phyloP scores from a whole-genome alignment of 2,797 vertebrate species.

The Gobio occitaniae region DNA sequence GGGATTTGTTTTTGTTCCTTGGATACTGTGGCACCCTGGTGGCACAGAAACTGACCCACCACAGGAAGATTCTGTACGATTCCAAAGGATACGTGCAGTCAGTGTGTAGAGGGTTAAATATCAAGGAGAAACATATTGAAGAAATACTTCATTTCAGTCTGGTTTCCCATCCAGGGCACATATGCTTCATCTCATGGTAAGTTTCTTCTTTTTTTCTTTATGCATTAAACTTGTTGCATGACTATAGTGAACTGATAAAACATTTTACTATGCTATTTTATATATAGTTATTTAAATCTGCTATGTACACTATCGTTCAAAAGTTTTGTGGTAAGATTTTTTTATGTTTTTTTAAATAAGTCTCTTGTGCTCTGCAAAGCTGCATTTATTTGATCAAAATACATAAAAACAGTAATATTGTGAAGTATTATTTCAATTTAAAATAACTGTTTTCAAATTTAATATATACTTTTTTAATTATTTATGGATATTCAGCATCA shows the following conservation, averaged over 20 bases:
- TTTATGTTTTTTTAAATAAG: neutral
- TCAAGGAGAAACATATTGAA: slow-evolving; percentile 15
- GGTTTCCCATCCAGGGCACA: neutral
- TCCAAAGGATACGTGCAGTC: slow-evolving; percentile 6
- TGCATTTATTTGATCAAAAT: neutral
- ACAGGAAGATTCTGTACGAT: slow-evolving; percentile 7
- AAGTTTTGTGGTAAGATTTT: neutral
- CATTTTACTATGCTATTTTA: neutral
- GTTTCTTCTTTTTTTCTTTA: neutral
- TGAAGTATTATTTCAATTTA: too few species aligned
- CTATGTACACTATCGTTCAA: neutral
- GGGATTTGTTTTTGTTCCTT: slow-evolving; percentile 56
- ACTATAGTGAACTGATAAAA: neutral
- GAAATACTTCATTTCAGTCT: slow-evolving; percentile 17
- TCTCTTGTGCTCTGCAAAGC: neutral
- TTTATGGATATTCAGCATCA: neutral
- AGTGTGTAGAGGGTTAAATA: slow-evolving; percentile 30
- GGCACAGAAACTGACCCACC: slow-evolving; percentile 45
- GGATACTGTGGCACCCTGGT: slow-evolving; percentile 54
- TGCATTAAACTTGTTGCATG: neutral
- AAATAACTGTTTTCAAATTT: neutral
- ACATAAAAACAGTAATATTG: neutral
- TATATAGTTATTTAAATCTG: neutral
- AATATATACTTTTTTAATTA: neutral
- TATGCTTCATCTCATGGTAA: slow-evolving; percentile 16